phyloP scores from a whole-genome alignment of 2,888 invertebrate genomes.

The Argyresthia albistria region DNA sequence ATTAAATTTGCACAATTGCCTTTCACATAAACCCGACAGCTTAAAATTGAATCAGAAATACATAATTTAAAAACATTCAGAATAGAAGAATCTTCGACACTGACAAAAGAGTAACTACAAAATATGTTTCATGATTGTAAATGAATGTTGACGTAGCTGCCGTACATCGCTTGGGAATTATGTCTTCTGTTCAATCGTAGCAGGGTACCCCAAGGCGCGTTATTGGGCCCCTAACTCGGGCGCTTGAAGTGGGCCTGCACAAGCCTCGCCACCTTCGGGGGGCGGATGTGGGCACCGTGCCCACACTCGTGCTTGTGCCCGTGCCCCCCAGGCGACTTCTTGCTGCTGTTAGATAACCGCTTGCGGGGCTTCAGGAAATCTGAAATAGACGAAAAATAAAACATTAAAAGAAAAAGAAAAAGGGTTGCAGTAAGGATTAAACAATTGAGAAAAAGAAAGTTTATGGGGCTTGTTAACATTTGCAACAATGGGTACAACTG shows the following conservation, averaged over 20 bases:
- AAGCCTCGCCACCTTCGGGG: conserved; percentile 60
- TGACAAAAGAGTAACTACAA: not conserved
- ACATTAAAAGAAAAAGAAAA: not conserved
- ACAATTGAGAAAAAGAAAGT: not conserved
- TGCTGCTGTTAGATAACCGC: conserved; percentile 61
- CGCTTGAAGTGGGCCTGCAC: conserved; percentile 54
- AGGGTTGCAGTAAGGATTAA: too few relatives aligned
- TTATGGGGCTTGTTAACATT: conserved; percentile 25
- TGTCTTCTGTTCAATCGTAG: conserved; percentile 24
- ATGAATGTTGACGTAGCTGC: not conserved
- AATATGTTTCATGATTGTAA: conserved; percentile 1
- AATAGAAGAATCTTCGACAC: not conserved
- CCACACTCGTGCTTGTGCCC: conserved; percentile 57
- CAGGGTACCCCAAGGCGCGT: conserved; percentile 13
- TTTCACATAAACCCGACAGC: conserved; percentile 17
- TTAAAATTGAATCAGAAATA: conserved; percentile 23
- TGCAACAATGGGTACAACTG: conserved; percentile 20
- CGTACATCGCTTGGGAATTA: not conserved
- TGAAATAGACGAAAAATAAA: conserved; percentile 48
- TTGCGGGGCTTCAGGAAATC: conserved; percentile 79
- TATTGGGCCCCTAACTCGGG: conserved; percentile 40
- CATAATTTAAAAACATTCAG: conserved; percentile 2
- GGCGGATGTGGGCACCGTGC: conserved; percentile 59
- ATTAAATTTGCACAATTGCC: conserved; percentile 51
- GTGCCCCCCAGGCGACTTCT: conserved; percentile 58